Evolutionary conservation across 1,140 invertebrate genomes (phyloP).

Genomic region (Oryctes rhinoceros): DNA sequence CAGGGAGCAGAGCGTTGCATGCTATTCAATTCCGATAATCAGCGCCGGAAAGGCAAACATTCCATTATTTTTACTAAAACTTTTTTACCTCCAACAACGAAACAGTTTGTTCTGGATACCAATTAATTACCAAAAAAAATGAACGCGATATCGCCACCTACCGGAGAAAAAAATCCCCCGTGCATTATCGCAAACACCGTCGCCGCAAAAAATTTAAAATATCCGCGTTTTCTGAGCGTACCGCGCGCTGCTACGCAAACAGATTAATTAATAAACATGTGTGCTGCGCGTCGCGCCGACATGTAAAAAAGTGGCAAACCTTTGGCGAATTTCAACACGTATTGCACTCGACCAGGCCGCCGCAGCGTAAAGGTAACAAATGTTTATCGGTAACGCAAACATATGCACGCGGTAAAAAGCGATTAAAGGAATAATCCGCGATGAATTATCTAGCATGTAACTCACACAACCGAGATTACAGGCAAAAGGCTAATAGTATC

Average conservation of each 20-base stretch:
- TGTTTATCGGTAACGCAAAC: constrained; percentile 12
- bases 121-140: no score
- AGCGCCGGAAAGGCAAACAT: no score
- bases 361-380: not conserved
- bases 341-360: not conserved
- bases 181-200: not conserved
- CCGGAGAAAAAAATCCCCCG: no score
- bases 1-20: no score
- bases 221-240: not conserved
- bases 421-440: constrained; percentile 8
- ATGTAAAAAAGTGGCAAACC: not conserved
- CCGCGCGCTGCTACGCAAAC: not conserved
- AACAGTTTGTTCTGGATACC: no score
- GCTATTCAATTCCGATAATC: no score
- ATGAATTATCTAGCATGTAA: constrained; percentile 7
- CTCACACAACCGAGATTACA: not conserved
- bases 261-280: constrained; percentile 19
- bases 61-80: no score
- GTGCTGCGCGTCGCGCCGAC: not conserved
- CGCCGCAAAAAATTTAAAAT: not conserved
- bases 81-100: no score
- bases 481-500: not conserved
- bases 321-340: not conserved
- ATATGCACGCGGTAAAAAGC: constrained; percentile 9
- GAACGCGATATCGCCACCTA: no score